Base-by-base conservation (phyloP, 2,797 vertebrate species). In the Cryptoprocta ferox region DNA sequence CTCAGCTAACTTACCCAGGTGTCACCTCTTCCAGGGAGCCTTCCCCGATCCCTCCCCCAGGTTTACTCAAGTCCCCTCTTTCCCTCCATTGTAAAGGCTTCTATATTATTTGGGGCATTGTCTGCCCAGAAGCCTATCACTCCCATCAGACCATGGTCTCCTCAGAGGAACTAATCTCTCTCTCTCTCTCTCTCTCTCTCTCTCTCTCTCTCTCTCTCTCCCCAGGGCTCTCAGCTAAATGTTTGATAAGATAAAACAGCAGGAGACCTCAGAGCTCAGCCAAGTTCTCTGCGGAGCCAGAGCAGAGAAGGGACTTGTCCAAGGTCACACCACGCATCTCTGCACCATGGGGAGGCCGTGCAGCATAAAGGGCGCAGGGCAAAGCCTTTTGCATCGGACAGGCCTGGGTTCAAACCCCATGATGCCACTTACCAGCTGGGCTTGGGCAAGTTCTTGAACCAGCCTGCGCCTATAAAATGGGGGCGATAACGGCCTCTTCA, bases 241-340 rank as follows among this genome's bases (percentile, higher is more conserved):
- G 30, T 85, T 93, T 95, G 73, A 92, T 92, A 65, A 93, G 89
- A 89, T 56, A 85, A 94, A 82, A 82, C 84, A 92, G 73, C 90
- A 93, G 78, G 78, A 81, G 92, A 66, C 11, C 61, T 81, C 85
- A 37, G 76, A 71, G 56, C 39, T 75, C 93, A 93, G 91, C 78
- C 96, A 96, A 88, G 70, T 32, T 78, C 85, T 91, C 94, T 50
- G 24, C 94, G 93, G 73, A 95, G 66, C 50, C 81, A 39, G 78
- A 93, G 85, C 68, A 35, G 63, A 94, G 89, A 89, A 92, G 53
- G 61, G 85, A 96, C 92, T 70, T 75, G 63, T 63, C 88, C 88
- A 95, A 91, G 68, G 90, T 80, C 90, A 93, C 66, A 13, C 61
- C 6, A 14, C 42, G 90, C 84, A 48, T 59, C 59, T 73, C 7